A percentile compares a stretch with the other conserved stretches of the same genome.
Conservation (phyloP, 2,888 invertebrate species). For the Epistrophella euchroma region DNA sequence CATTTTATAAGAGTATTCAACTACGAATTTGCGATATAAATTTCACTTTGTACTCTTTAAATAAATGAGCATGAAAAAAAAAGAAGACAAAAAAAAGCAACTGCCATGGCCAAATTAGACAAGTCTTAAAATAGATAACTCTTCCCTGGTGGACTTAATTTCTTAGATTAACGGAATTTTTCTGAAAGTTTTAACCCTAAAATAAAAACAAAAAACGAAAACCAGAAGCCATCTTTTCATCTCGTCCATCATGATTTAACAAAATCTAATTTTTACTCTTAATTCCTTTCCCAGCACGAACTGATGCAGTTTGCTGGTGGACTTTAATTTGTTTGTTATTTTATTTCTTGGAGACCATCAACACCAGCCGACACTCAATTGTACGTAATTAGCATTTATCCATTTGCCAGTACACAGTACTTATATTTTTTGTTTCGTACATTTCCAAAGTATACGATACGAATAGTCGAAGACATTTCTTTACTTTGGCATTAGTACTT, state of each 20-base stretch:
- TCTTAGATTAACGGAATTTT: slow-evolving; percentile 65
- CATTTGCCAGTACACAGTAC: slow-evolving; percentile 63
- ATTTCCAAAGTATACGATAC: slow-evolving; percentile 38
- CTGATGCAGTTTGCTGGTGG: slow-evolving; percentile 13
- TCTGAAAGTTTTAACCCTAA: slow-evolving; percentile 35
- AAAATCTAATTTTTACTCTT: slow-evolving; percentile 54
- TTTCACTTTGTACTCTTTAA: not conserved
- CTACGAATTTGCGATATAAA: not conserved
- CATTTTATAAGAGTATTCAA: no score
- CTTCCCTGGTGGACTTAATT: slow-evolving; percentile 63
- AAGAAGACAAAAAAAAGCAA: not conserved
- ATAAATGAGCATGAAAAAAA: not conserved
- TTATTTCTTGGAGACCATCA: slow-evolving; percentile 59
- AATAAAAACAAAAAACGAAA: slow-evolving; percentile 15
- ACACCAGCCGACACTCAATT: slow-evolving; percentile 66
- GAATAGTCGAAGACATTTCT: slow-evolving; percentile 32
- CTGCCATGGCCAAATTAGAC: slow-evolving; percentile 42
- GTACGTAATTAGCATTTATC: slow-evolving; percentile 73
- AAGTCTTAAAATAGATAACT: slow-evolving; percentile 56
- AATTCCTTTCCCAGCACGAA: slow-evolving; percentile 39
- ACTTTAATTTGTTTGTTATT: slow-evolving; percentile 26
- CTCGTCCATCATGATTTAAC: slow-evolving; percentile 54
- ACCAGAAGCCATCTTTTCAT: slow-evolving; percentile 37
- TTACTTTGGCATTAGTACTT: not conserved
- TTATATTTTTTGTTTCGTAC: slow-evolving; percentile 10